Conservation (phyloP, 2,797 vertebrate genomes). For the Cynopterus sphinx region DNA sequence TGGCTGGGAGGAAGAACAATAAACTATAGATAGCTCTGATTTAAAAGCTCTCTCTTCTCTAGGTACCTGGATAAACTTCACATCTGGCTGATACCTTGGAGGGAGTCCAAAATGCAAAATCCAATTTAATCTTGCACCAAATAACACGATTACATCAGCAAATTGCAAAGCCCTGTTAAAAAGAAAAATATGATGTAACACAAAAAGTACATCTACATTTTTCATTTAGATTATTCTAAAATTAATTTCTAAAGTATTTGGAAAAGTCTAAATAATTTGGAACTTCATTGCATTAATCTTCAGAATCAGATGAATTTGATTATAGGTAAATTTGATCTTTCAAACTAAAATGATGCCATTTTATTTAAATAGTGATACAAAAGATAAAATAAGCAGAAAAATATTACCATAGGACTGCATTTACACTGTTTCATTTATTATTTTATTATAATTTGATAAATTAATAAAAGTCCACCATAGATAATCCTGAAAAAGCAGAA, state of each 20-base stretch:
- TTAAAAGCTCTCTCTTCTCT: background rate
- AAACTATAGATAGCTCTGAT: background rate
- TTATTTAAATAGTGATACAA: conserved; percentile 35
- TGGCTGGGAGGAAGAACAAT: background rate
- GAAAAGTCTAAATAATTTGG: conserved; percentile 40
- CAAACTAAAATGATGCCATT: conserved; percentile 34
- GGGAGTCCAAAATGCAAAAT: conserved; percentile 98
- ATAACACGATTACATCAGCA: conserved; percentile 94
- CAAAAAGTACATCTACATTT: conserved; percentile 29
- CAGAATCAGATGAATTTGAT: conserved; percentile 25
- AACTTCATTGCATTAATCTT: background rate
- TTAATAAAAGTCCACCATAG: background rate
- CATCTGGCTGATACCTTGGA: conserved; percentile 91
- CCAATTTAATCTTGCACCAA: conserved; percentile 98
- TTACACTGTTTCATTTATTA: background rate
- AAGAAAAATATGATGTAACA: conserved; percentile 45
- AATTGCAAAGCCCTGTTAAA: conserved; percentile 91
- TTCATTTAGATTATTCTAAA: conserved; percentile 34
- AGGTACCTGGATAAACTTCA: conserved; percentile 95
- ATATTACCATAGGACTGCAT: background rate
- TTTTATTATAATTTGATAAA: conserved; percentile 38
- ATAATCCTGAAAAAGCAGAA: background rate
- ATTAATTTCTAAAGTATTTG: conserved; percentile 55
- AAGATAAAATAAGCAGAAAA: conserved; percentile 22
- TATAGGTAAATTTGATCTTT: conserved; percentile 11